Evolutionary conservation across 1,140 invertebrate genomes (phyloP).

Genomic region (Hyles vespertilio): DNA sequence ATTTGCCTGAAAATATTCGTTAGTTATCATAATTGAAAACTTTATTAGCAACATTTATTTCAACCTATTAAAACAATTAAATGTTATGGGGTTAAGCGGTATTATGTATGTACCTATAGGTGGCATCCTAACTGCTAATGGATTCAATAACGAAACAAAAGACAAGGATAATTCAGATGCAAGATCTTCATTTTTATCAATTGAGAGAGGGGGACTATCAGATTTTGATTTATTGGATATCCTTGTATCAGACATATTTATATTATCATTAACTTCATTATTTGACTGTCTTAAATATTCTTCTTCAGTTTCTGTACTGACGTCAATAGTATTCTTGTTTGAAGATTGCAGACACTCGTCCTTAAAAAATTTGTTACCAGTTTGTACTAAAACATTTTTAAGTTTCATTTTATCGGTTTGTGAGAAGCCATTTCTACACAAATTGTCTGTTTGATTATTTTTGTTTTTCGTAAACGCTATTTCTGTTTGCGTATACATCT

Average conservation of each 20-base stretch:
- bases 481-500: slow-evolving; percentile 64
- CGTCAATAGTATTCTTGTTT: slow-evolving; percentile 22
- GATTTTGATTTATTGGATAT: slow-evolving; percentile 31
- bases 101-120: slow-evolving; percentile 64
- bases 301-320: slow-evolving; percentile 30
- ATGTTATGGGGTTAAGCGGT: slow-evolving; percentile 19
- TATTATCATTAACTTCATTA: slow-evolving; percentile 3
- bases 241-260: slow-evolving; percentile 1
- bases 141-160: slow-evolving; percentile 65
- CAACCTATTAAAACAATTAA: slow-evolving; percentile 28
- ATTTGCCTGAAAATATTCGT: slow-evolving; percentile 81
- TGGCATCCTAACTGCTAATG: slow-evolving; percentile 67
- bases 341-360: slow-evolving; percentile 37
- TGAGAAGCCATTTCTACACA: slow-evolving; percentile 31
- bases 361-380: slow-evolving; percentile 25
- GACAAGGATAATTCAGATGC: slow-evolving; percentile 48
- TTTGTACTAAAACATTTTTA: slow-evolving; percentile 41
- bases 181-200: slow-evolving; percentile 44
- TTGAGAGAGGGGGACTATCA: slow-evolving; percentile 65
- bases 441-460: slow-evolving; percentile 47
- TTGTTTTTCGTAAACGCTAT: slow-evolving; percentile 51
- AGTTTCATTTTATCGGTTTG: slow-evolving; percentile 56
- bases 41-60: slow-evolving; percentile 7
- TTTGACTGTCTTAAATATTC: slow-evolving; percentile 6
- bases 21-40: slow-evolving; percentile 47